phyloP scores from a whole-genome alignment of 2,888 invertebrate genomes.

The Agrotis segetum region DNA sequence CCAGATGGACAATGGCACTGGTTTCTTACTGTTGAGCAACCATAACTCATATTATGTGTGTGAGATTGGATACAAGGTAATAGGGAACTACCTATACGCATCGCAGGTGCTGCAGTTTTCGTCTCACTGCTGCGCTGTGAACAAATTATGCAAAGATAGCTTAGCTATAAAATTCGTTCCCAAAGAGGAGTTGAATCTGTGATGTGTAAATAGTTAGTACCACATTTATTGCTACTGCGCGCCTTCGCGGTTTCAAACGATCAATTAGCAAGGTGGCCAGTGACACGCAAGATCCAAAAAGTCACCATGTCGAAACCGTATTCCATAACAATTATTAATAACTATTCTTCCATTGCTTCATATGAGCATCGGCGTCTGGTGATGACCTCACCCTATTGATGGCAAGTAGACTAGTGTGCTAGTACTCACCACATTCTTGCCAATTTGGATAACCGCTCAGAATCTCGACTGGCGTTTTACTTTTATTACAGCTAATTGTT shows the following conservation, averaged over 20 bases:
- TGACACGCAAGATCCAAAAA: conserved; percentile 2
- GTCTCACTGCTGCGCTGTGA: not conserved
- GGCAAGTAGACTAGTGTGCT: not conserved
- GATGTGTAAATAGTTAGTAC: conserved; percentile 20
- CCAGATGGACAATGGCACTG: not conserved
- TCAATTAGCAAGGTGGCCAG: conserved; percentile 24
- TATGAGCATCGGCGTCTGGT: conserved; percentile 19
- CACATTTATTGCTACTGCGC: conserved; percentile 25
- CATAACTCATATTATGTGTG: not conserved
- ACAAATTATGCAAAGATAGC: conserved; percentile 8
- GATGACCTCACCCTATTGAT: conserved; percentile 44
- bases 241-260: conserved; percentile 26
- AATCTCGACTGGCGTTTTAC: conserved; percentile 29
- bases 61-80: conserved; percentile 16
- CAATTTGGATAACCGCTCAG: conserved; percentile 41
- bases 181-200: conserved; percentile 16
- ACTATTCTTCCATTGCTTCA: conserved; percentile 39
- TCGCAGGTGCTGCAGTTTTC: not conserved
- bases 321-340: conserved; percentile 34
- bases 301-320: conserved; percentile 34
- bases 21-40: not conserved
- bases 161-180: conserved; percentile 6
- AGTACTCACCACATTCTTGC: conserved; percentile 24
- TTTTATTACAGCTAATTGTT: conserved; percentile 39
- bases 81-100: not conserved